phyloP scores from a whole-genome alignment of 2,797 vertebrate species.

The Antrozous pallidus region DNA sequence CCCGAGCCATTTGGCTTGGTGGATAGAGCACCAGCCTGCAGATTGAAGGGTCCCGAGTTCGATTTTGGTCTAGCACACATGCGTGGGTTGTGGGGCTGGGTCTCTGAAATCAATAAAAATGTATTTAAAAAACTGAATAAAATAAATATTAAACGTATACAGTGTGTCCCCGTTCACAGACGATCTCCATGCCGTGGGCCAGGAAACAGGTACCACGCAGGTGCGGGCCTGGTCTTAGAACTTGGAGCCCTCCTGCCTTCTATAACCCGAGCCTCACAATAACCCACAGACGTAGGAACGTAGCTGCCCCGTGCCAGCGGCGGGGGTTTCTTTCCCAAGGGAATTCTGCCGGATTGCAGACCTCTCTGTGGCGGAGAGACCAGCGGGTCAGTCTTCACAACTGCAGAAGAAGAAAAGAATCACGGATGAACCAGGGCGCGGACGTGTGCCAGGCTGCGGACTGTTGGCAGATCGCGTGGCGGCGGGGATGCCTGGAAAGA shows the following conservation, averaged over 20 bases:
- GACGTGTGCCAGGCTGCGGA: slow-evolving; percentile 43
- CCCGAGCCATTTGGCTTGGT: no score
- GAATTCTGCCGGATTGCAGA: slow-evolving; percentile 26
- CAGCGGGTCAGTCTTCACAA: slow-evolving; percentile 23
- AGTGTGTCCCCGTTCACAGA: not conserved
- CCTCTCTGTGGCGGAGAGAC: slow-evolving; percentile 31
- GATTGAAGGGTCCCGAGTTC: no score
- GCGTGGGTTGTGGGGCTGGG: no score
- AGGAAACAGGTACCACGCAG: not conserved
- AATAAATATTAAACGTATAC: no score
- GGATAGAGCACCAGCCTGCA: no score
- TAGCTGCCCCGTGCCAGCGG: not conserved
- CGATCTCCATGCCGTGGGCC: not conserved
- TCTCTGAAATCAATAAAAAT: no score
- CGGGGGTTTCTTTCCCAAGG: slow-evolving; percentile 17
- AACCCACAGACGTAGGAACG: slow-evolving; percentile 29
- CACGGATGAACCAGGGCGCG: slow-evolving; percentile 12
- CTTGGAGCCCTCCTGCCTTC: not conserved
- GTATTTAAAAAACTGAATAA: no score
- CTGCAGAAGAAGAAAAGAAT: not conserved
- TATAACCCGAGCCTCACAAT: not conserved
- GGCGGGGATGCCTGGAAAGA: not conserved
- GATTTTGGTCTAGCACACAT: no score
- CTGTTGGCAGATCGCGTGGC: slow-evolving; percentile 60
- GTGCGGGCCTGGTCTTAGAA: not conserved